phyloP scores from a whole-genome alignment of 2,888 invertebrate species.

The Parnassius apollo region DNA sequence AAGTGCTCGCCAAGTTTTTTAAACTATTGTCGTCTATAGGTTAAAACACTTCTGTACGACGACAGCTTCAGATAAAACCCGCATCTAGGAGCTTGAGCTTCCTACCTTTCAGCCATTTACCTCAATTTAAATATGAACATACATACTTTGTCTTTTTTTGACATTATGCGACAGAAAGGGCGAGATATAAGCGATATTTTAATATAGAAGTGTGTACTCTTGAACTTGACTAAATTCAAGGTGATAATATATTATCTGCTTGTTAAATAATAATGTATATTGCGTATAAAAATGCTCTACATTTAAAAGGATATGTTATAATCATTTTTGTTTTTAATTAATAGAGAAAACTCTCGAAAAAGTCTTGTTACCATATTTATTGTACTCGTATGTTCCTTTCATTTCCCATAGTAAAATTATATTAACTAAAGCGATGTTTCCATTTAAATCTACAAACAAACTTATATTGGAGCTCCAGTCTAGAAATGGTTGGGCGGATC shows the following conservation, averaged over 20 bases:
- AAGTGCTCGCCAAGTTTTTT: conserved; percentile 55
- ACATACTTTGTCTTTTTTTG: conserved; percentile 27
- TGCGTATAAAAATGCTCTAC: too few species aligned
- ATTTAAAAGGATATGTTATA: too few species aligned
- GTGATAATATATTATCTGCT: conserved; percentile 32
- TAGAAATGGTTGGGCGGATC: conserved; percentile 58
- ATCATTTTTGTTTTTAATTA: too few species aligned
- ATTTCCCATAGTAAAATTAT: not conserved
- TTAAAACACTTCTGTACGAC: conserved; percentile 25
- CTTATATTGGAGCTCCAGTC: conserved; percentile 34
- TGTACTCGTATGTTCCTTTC: not conserved
- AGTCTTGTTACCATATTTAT: too few species aligned
- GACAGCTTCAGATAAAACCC: conserved; percentile 60
- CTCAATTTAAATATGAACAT: conserved; percentile 31
- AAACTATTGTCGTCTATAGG: conserved; percentile 32
- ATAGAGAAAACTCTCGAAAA: too few species aligned
- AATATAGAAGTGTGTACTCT: conserved; percentile 30
- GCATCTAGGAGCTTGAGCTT: conserved; percentile 48
- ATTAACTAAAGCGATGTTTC: conserved; percentile 21
- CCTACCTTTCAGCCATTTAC: conserved; percentile 32
- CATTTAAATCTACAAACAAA: conserved; percentile 23
- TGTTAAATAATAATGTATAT: conserved; percentile 5
- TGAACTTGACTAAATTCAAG: conserved; percentile 62
- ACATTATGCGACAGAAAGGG: conserved; percentile 30
- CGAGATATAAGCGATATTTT: conserved; percentile 4